A percentile compares a stretch with the other conserved stretches of the same genome.
These are phyloP conservation scores for Ricordea florida DNA, from an alignment of 92 coral and sea anemone species.

Conservation along the genomic window DNA sequence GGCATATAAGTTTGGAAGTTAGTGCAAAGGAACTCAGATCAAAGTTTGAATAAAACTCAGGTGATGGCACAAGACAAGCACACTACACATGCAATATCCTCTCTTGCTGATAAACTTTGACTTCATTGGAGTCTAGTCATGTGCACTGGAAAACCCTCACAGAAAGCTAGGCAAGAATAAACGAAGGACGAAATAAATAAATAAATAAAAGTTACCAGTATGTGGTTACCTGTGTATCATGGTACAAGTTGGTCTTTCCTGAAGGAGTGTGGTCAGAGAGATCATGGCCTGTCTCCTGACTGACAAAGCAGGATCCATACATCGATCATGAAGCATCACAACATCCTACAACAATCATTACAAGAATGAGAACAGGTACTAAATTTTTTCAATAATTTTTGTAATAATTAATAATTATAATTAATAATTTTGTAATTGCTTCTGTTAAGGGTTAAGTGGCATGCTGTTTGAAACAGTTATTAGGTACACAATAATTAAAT, in stretches of 20 bases:
- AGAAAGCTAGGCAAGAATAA: too few relatives aligned
- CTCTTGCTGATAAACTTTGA: too few relatives aligned
- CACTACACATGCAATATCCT: too few relatives aligned
- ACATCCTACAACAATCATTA: slow-evolving; percentile 58
- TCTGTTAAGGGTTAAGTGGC: not conserved
- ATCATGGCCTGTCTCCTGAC: slow-evolving; percentile 95
- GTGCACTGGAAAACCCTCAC: too few relatives aligned
- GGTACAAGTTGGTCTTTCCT: slow-evolving; percentile 63
- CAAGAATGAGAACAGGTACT: too few relatives aligned
- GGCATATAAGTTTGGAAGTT: too few relatives aligned
- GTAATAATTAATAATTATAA: not conserved
- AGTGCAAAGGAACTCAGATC: too few relatives aligned
- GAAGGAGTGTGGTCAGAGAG: slow-evolving; percentile 84
- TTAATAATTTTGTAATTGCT: not conserved
- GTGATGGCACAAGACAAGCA: too few relatives aligned
- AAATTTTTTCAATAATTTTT: not conserved
- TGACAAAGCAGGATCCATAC: slow-evolving; percentile 94
- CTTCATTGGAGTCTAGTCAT: too few relatives aligned
- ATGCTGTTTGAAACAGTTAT: not conserved
- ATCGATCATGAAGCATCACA: slow-evolving; percentile 84
- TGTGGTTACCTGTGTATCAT: slow-evolving; percentile 78
- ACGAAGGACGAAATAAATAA: not conserved
- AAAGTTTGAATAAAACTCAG: too few relatives aligned
- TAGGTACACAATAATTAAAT: not conserved
- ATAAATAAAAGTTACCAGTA: not conserved